Percentiles rank a stretch among this genome's conserved stretches.
Evolutionary conservation across 35 echinoderm and acorn worm genomes (phyloP).

Genomic region (Patiria miniata): DNA sequence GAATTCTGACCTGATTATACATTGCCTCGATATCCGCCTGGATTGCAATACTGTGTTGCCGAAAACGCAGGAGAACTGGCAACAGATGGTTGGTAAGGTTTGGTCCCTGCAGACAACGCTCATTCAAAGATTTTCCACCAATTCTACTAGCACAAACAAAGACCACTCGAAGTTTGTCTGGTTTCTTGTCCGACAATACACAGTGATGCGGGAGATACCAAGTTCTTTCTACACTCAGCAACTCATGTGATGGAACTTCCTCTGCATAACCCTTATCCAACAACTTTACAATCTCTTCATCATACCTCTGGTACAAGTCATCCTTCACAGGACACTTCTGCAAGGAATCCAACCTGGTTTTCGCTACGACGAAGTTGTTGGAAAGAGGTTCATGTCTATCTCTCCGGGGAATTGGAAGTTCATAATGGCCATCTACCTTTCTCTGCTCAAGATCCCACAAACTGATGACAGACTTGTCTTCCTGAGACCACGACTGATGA

Average conservation of each 20-base stretch:
- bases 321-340: no score
- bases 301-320: no score
- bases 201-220: constrained; percentile 53
- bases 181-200: constrained; percentile 25
- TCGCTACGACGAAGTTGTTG: no score
- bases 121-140: constrained; percentile 31
- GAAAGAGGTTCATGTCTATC: no score
- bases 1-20: constrained; percentile 40
- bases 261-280: constrained; percentile 30
- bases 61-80: constrained; percentile 34
- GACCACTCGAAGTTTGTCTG: constrained; percentile 18
- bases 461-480: no score
- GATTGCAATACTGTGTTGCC: constrained; percentile 38
- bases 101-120: background rate
- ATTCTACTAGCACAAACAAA: constrained; percentile 23
- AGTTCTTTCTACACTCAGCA: background rate
- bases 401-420: no score
- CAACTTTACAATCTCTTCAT: background rate
- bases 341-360: no score
- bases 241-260: background rate
- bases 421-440: no score
- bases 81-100: constrained; percentile 25
- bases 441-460: no score
- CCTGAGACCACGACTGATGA: no score
- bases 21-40: no score